These are phyloP conservation scores for Plodia interpunctella DNA, from an alignment of 1,140 invertebrate genomes.

Conservation along the genomic window DNA sequence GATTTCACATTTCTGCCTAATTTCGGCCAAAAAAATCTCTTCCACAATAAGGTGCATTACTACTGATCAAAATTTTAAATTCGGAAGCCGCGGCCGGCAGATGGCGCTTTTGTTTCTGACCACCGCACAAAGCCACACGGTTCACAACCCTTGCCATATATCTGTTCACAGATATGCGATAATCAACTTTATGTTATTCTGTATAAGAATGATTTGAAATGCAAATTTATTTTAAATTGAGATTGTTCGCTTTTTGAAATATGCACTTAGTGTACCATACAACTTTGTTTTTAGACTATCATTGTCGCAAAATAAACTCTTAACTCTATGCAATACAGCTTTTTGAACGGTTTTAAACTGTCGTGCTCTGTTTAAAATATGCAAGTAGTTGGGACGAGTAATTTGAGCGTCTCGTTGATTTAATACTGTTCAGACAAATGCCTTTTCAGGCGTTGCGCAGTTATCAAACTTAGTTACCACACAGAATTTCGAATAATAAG, in stretches of 20 bases:
- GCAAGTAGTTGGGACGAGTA: constrained; percentile 35
- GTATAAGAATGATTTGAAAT: background rate
- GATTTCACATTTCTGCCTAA: background rate
- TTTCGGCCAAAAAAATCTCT: constrained; percentile 22
- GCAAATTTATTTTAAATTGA: constrained; percentile 27
- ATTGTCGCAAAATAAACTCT: constrained; percentile 31
- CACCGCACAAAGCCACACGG: constrained; percentile 51
- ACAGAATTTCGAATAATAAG: no score
- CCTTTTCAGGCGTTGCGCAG: background rate
- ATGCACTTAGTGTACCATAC: constrained; percentile 60
- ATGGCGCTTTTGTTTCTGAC: constrained; percentile 67
- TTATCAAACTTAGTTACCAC: background rate
- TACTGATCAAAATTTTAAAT: constrained; percentile 57
- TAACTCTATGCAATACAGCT: constrained; percentile 8
- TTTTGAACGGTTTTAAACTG: background rate
- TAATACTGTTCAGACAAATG: constrained; percentile 32
- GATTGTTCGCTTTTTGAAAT: constrained; percentile 41
- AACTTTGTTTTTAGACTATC: constrained; percentile 28
- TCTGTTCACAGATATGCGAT: constrained; percentile 1
- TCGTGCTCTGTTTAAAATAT: constrained; percentile 33
- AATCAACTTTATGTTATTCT: background rate
- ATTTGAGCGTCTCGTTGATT: constrained; percentile 33
- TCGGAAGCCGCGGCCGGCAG: constrained; percentile 52
- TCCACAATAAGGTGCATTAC: constrained; percentile 47
- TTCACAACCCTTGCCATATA: background rate